These are phyloP conservation scores for Ondatra zibethicus DNA, from an alignment of 2,113 vertebrate species.

Conservation along the genomic window DNA sequence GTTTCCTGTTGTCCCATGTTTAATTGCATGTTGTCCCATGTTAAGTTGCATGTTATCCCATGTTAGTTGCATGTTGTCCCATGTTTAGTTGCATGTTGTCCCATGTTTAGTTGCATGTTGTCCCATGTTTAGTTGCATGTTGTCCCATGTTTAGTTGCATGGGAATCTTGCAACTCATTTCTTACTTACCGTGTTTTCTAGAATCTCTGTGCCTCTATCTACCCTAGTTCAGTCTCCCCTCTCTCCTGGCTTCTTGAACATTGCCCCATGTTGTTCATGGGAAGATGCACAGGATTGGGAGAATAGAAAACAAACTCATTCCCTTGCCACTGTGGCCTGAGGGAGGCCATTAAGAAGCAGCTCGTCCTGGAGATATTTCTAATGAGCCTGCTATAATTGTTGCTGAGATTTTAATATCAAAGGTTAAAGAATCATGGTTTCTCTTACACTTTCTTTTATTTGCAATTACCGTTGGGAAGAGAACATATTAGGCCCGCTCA, in stretches of 20 bases:
- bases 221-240: background rate
- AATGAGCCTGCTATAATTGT: slow-evolving; percentile 24
- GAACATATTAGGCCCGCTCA: background rate
- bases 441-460: slow-evolving; percentile 62
- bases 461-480: slow-evolving; percentile 51
- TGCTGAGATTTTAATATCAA: slow-evolving; percentile 65
- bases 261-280: background rate
- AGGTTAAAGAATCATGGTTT: slow-evolving; percentile 57
- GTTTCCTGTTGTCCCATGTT: background rate
- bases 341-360: slow-evolving; percentile 56
- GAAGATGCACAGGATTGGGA: background rate
- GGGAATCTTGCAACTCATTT: background rate
- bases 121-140: background rate
- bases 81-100: background rate
- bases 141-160: background rate
- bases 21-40: background rate
- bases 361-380: slow-evolving; percentile 48
- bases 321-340: slow-evolving; percentile 34
- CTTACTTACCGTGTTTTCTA: background rate
- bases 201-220: background rate
- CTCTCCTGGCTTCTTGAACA: background rate
- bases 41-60: background rate
- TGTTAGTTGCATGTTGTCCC: no score
- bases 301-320: slow-evolving; percentile 52
- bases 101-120: background rate